These are phyloP conservation scores for Urocyon cinereoargenteus DNA, from an alignment of 2,797 vertebrate species.

Conservation along the genomic window DNA sequence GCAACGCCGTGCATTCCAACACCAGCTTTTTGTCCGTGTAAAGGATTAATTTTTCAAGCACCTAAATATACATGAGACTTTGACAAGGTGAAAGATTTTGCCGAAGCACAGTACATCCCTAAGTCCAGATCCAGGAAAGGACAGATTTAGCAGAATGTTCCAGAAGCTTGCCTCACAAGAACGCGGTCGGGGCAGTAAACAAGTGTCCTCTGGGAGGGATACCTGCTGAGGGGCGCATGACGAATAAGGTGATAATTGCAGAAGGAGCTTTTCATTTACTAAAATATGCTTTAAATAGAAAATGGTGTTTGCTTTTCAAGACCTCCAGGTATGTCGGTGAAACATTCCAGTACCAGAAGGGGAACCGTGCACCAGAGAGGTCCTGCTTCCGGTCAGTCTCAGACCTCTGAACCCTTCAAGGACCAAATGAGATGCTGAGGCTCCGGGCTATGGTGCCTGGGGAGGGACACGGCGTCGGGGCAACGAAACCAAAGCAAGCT, in stretches of 20 bases:
- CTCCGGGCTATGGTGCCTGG: no score
- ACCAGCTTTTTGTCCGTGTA: neutral
- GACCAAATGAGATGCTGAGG: neutral
- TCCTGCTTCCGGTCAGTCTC: neutral
- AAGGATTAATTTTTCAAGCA: neutral
- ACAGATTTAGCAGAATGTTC: neutral
- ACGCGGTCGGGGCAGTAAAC: neutral
- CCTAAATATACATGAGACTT: neutral
- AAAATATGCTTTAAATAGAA: conserved; percentile 28
- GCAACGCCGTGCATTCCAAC: neutral
- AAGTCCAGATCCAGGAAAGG: neutral
- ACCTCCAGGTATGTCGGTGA: neutral
- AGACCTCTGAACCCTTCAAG: neutral
- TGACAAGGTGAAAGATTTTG: neutral
- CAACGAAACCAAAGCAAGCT: no score
- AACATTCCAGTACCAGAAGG: neutral
- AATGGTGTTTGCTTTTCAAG: neutral
- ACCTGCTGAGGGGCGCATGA: neutral
- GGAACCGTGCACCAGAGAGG: neutral
- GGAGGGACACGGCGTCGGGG: no score
- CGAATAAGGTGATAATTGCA: neutral
- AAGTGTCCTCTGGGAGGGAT: neutral
- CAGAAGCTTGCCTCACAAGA: neutral
- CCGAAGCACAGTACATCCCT: neutral
- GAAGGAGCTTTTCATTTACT: neutral